phyloP scores from a whole-genome alignment of 2,113 vertebrate genomes.

The Okapia johnstoni region DNA sequence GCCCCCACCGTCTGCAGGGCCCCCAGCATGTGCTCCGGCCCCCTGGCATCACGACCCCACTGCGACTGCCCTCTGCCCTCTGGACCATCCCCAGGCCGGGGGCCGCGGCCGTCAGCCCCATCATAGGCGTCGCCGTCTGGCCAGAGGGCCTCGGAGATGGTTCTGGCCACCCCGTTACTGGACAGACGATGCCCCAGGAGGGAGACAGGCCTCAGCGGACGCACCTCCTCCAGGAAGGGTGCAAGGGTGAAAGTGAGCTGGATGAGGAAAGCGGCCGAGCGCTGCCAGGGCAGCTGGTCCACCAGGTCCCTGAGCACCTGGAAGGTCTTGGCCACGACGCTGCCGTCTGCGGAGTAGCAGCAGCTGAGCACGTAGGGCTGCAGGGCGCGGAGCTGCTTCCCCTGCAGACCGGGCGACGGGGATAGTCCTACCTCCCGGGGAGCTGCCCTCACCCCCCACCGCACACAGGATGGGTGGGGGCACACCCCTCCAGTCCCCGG shows the following conservation, averaged over 20 bases:
- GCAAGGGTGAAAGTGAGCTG: constrained; percentile 14
- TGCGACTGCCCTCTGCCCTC: not conserved
- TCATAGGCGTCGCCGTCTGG: accelerated
- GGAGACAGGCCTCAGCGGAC: accelerated
- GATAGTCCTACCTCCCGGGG: accelerated
- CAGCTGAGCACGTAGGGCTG: constrained; percentile 40
- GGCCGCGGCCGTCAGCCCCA: accelerated
- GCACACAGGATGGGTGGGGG: not conserved
- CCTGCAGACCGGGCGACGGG: not conserved
- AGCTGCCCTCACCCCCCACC: not conserved
- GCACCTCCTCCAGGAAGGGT: constrained; percentile 60
- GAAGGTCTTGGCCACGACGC: not conserved
- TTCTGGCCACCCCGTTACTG: accelerated
- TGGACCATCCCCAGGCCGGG: accelerated
- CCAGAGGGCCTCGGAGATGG: too few species aligned
- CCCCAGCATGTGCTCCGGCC: not conserved
- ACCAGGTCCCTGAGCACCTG: not conserved
- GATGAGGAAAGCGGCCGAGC: not conserved
- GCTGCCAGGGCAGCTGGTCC: not conserved
- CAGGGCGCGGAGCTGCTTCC: not conserved
- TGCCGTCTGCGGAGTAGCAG: not conserved
- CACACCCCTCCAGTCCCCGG: not conserved
- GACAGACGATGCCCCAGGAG: accelerated
- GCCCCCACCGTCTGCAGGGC: accelerated
- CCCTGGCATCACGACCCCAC: accelerated